Conservation (phyloP, 2,113 vertebrate genomes). For the Meriones unguiculatus region DNA sequence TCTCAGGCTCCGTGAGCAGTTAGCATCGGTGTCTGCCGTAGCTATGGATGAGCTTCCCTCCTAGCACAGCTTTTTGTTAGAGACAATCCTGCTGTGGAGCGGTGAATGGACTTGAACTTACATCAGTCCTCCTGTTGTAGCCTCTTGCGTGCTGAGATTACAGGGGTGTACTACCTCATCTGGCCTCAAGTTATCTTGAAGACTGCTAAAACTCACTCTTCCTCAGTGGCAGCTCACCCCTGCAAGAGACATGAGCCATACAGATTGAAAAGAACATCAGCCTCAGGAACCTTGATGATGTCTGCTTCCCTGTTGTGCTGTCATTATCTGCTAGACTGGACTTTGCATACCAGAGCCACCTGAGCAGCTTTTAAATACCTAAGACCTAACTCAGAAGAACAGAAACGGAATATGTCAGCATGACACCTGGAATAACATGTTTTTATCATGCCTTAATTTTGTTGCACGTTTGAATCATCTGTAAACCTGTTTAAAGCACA, state of each 20-base stretch:
- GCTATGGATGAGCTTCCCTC: no score
- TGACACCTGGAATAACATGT: neutral
- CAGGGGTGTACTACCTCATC: neutral
- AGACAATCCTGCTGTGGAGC: neutral
- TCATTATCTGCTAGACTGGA: neutral
- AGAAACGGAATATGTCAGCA: neutral
- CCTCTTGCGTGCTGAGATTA: neutral
- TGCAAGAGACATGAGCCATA: neutral
- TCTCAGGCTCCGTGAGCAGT: neutral
- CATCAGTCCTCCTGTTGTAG: neutral
- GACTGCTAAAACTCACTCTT: conserved; percentile 8
- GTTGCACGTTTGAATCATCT: neutral
- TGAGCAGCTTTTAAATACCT: neutral
- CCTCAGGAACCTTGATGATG: neutral
- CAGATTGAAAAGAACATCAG: neutral
- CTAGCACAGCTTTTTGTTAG: neutral
- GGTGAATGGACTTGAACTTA: neutral
- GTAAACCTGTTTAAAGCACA: neutral
- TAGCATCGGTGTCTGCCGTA: neutral
- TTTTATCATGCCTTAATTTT: neutral
- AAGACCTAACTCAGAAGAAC: neutral
- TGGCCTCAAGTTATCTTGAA: neutral
- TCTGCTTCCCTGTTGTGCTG: neutral
- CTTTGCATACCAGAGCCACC: neutral
- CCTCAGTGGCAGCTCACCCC: neutral